Evolutionary conservation across 2,888 invertebrate species (phyloP).

Genomic region (Rhyacophila evoluta): DNA sequence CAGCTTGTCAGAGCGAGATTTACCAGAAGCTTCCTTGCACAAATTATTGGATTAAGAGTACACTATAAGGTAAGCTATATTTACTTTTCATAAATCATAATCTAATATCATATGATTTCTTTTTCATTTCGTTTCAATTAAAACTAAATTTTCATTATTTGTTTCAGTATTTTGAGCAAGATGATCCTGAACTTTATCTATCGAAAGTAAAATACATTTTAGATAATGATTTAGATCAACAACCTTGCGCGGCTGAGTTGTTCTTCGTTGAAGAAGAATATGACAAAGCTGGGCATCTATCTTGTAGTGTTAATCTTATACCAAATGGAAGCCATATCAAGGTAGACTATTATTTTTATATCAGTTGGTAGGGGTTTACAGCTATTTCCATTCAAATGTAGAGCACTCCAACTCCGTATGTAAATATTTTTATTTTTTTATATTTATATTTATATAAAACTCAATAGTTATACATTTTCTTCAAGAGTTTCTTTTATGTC

Average conservation of each 20-base stretch:
- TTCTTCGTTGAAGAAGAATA: constrained; percentile 93
- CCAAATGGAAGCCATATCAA: constrained; percentile 81
- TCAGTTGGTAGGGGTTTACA: too few species aligned
- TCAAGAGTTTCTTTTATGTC: too few species aligned
- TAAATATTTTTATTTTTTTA: too few species aligned
- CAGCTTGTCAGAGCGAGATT: constrained; percentile 92
- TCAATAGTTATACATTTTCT: too few species aligned
- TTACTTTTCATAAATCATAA: too few species aligned
- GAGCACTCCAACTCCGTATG: too few species aligned
- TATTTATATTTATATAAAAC: too few species aligned
- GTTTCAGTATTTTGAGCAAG: constrained; percentile 91
- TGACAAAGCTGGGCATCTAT: constrained; percentile 79
- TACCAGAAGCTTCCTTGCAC: constrained; percentile 92
- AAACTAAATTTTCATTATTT: too few species aligned
- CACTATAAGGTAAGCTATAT: constrained; percentile 83
- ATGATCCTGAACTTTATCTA: constrained; percentile 93
- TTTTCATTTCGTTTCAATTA: too few species aligned
- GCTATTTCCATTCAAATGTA: too few species aligned
- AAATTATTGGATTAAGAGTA: constrained; percentile 92
- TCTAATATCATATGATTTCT: too few species aligned
- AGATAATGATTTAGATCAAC: constrained; percentile 87
- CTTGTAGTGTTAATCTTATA: constrained; percentile 84
- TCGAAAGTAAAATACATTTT: constrained; percentile 94
- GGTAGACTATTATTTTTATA: constrained; percentile 45
- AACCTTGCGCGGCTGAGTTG: constrained; percentile 79